These are phyloP conservation scores for Napeogenes sylphis DNA, from an alignment of 2,888 invertebrate species.

Conservation along the genomic window DNA sequence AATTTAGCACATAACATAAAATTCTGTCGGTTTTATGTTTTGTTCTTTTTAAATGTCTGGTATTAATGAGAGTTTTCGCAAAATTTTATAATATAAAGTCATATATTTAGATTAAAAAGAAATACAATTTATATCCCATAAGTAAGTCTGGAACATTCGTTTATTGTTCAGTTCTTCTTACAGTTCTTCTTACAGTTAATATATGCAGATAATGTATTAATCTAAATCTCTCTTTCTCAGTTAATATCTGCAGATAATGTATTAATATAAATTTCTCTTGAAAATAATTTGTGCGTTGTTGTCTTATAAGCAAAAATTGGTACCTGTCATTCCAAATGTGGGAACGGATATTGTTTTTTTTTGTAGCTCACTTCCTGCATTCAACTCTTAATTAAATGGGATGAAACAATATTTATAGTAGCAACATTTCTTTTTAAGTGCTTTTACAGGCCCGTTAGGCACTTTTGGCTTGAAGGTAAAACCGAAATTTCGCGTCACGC, in stretches of 20 bases:
- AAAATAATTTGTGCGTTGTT: too few relatives aligned
- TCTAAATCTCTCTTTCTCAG: too few relatives aligned
- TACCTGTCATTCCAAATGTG: background rate
- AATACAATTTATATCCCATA: slow-evolving; percentile 16
- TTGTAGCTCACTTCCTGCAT: too few relatives aligned
- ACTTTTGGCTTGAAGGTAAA: too few relatives aligned
- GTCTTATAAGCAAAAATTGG: background rate
- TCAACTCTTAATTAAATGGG: too few relatives aligned
- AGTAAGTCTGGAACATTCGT: slow-evolving; percentile 9
- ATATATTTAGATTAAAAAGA: slow-evolving; percentile 6
- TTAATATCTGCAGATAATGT: too few relatives aligned
- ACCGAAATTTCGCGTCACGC: too few relatives aligned
- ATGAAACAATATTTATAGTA: too few relatives aligned
- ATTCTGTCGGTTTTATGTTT: background rate
- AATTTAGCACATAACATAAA: background rate
- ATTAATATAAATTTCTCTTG: too few relatives aligned
- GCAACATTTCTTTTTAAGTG: too few relatives aligned
- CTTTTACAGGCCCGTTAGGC: too few relatives aligned
- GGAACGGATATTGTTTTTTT: background rate
- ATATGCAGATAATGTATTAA: background rate
- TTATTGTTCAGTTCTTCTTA: slow-evolving; percentile 13
- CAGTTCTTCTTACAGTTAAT: slow-evolving; percentile 1
- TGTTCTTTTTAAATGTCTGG: background rate
- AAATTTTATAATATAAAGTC: background rate
- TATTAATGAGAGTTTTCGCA: background rate